A percentile compares a stretch with the other conserved stretches of the same genome.
Evolutionary conservation across 2,797 vertebrate genomes (phyloP).

Genomic region (Tangara arthus): DNA sequence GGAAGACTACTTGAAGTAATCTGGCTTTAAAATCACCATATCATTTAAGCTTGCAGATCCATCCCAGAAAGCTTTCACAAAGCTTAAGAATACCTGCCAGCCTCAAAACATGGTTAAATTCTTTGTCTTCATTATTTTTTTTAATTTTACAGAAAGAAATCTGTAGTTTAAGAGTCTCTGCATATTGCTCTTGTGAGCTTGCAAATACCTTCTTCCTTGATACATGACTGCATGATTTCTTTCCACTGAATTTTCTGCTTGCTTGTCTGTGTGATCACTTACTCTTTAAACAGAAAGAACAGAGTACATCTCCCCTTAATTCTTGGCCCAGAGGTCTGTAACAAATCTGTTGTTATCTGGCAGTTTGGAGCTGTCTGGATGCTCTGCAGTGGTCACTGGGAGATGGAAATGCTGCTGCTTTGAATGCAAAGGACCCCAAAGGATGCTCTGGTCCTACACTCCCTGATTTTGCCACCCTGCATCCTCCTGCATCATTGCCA

Average conservation of each 20-base stretch:
- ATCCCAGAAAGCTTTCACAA: neutral
- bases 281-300: neutral
- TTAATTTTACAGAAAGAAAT: neutral
- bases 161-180: neutral
- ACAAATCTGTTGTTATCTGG: constrained; percentile 23
- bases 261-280: neutral
- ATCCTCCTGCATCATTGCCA: neutral
- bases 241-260: neutral
- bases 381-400: constrained; percentile 24
- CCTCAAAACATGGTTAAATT: neutral
- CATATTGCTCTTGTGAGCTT: neutral
- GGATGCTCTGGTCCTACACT: neutral
- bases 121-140: neutral
- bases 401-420: constrained; percentile 13
- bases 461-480: neutral
- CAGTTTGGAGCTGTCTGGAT: neutral
- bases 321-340: constrained; percentile 28
- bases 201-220: neutral
- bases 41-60: neutral
- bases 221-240: neutral
- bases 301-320: neutral
- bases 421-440: neutral
- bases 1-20: neutral
- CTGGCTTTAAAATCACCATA: neutral
- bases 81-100: neutral